These are phyloP conservation scores for Sinocyclocheilus anophthalmus DNA, from an alignment of 2,113 vertebrate species.

Conservation along the genomic window DNA sequence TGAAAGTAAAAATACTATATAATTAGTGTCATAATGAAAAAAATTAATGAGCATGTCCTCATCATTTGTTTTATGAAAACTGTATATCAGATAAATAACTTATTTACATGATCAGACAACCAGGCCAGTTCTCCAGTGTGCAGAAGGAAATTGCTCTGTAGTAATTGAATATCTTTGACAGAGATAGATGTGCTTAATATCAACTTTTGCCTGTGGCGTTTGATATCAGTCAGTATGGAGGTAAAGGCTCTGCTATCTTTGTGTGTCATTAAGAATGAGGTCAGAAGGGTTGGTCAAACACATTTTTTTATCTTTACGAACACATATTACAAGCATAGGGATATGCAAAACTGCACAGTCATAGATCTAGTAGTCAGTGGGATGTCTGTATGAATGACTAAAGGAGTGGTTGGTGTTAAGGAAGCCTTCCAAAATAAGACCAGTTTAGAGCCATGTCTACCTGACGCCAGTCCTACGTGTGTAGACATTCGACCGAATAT, in stretches of 20 bases:
- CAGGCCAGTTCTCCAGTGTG: background rate
- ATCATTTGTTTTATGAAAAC: slow-evolving; percentile 26
- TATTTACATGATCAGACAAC: slow-evolving; percentile 21
- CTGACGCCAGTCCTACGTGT: background rate
- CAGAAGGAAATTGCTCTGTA: slow-evolving; percentile 41
- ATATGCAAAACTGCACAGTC: background rate
- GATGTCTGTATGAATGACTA: background rate
- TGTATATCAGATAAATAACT: slow-evolving; percentile 44
- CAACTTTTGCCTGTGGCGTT: background rate
- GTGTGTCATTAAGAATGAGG: background rate
- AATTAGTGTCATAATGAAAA: slow-evolving; percentile 15
- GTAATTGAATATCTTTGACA: slow-evolving; percentile 51
- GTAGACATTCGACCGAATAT: background rate
- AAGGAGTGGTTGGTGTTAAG: background rate
- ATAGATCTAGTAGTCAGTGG: background rate
- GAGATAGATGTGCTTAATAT: slow-evolving; percentile 55
- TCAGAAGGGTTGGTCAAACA: background rate
- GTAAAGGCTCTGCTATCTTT: background rate
- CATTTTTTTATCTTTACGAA: background rate
- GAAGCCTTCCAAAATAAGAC: background rate
- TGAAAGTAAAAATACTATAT: background rate
- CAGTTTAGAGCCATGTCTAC: background rate
- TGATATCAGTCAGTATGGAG: slow-evolving; percentile 31
- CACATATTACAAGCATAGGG: background rate
- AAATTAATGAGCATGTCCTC: background rate